Percentiles rank a stretch among this genome's conserved stretches.
These are phyloP conservation scores for Polyploca ridens DNA, from an alignment of 2,888 invertebrate species.

Conservation along the genomic window DNA sequence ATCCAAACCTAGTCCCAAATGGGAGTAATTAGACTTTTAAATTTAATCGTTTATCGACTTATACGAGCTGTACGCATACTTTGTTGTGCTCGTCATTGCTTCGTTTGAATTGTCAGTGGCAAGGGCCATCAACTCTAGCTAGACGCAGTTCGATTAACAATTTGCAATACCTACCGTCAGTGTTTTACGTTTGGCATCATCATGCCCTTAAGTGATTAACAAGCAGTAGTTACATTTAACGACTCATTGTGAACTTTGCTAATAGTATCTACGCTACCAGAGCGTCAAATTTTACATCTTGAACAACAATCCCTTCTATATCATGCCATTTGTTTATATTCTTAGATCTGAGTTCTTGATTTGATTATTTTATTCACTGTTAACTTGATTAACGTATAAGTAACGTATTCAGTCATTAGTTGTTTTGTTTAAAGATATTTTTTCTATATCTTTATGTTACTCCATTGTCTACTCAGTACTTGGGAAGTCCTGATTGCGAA, in stretches of 20 bases:
- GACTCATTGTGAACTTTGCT: constrained; percentile 75
- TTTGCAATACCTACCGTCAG: constrained; percentile 55
- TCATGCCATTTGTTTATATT: constrained; percentile 16
- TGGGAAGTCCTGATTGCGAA: constrained; percentile 58
- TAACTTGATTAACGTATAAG: background rate
- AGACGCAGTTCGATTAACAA: constrained; percentile 38
- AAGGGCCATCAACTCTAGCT: constrained; percentile 1
- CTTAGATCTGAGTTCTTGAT: constrained; percentile 6
- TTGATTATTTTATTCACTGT: constrained; percentile 5
- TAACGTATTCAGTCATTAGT: background rate
- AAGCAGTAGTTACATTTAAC: constrained; percentile 74
- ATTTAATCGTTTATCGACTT: constrained; percentile 6
- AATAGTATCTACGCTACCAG: constrained; percentile 54
- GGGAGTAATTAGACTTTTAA: constrained; percentile 16
- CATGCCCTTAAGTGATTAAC: constrained; percentile 66
- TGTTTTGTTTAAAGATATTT: background rate
- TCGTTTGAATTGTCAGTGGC: background rate
- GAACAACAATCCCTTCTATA: constrained; percentile 36
- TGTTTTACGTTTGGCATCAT: constrained; percentile 64
- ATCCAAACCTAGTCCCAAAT: constrained; percentile 13
- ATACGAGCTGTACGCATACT: background rate
- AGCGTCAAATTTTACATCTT: constrained; percentile 55
- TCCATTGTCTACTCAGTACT: constrained; percentile 13
- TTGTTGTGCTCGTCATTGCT: constrained; percentile 15
- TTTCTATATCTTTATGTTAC: background rate